Evolutionary conservation across 2,797 vertebrate genomes (phyloP).

Genomic region (Geotrypetes seraphini): DNA sequence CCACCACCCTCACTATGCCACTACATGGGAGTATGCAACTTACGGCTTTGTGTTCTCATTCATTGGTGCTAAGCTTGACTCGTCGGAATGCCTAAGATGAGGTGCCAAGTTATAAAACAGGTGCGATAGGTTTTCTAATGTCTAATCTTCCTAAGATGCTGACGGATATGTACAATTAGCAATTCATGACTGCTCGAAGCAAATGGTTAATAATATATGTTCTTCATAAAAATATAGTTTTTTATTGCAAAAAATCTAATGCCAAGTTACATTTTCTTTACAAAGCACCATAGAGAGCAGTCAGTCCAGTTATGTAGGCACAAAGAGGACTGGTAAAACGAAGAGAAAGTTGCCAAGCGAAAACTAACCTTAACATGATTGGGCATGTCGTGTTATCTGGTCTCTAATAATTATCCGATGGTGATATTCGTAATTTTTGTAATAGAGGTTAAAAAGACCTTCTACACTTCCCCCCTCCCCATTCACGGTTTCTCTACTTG

Average conservation of each 20-base stretch:
- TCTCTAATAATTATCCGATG: slow-evolving; percentile 2
- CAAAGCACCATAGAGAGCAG: slow-evolving; percentile 32
- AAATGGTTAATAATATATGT: slow-evolving; percentile 6
- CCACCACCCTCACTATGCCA: too few relatives aligned
- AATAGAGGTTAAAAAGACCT: too few relatives aligned
- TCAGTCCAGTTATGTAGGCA: slow-evolving; percentile 23
- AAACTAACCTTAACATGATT: slow-evolving; percentile 10
- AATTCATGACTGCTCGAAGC: slow-evolving; percentile 20
- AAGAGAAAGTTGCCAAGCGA: too few relatives aligned
- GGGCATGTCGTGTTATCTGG: slow-evolving; percentile 14
- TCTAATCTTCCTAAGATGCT: too few relatives aligned
- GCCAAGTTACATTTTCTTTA: slow-evolving; percentile 3
- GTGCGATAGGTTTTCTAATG: too few relatives aligned
- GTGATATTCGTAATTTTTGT: slow-evolving; percentile 24
- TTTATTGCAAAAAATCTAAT: background rate
- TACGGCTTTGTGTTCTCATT: too few relatives aligned
- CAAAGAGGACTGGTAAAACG: slow-evolving; percentile 3
- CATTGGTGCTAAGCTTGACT: too few relatives aligned
- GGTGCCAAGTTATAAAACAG: too few relatives aligned
- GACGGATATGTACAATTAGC: slow-evolving; percentile 20
- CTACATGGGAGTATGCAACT: too few relatives aligned
- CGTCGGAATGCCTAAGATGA: too few relatives aligned
- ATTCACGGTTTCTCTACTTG: too few relatives aligned
- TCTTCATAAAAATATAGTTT: slow-evolving; percentile 9
- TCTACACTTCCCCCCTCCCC: too few relatives aligned